Evolutionary conservation across 2,888 invertebrate genomes (phyloP).

Genomic region (Cheilosia soror): DNA sequence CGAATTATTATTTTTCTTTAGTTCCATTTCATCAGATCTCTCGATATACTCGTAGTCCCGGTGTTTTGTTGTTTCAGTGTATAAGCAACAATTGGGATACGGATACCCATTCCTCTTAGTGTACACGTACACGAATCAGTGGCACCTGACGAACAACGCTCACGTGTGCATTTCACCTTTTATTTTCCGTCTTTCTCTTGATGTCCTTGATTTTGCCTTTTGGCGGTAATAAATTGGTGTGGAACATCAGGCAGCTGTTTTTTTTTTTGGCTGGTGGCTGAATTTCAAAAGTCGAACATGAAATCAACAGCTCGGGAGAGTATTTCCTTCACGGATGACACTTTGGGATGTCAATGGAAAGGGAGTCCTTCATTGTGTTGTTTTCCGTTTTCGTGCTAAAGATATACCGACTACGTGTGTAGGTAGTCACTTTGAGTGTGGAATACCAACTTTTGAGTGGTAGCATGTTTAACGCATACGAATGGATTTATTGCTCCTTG

Average conservation of each 20-base stretch:
- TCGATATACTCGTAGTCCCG: not conserved
- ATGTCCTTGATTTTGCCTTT: constrained; percentile 62
- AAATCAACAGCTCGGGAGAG: constrained; percentile 58
- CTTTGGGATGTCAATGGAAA: constrained; percentile 14
- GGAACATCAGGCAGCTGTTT: constrained; percentile 33
- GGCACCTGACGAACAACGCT: constrained; percentile 56
- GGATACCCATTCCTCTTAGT: constrained; percentile 7
- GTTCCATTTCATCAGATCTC: constrained; percentile 22
- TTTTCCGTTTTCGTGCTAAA: constrained; percentile 36
- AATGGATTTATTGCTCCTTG: constrained; percentile 53
- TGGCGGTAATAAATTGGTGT: constrained; percentile 58
- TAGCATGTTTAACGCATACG: constrained; percentile 26
- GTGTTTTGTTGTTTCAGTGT: constrained; percentile 33
- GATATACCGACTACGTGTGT: constrained; percentile 9
- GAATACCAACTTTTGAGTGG: constrained; percentile 28
- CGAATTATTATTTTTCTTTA: constrained; percentile 56
- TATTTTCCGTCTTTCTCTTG: constrained; percentile 23
- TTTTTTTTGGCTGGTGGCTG: constrained; percentile 37
- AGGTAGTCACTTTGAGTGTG: constrained; percentile 34
- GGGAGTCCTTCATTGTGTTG: constrained; percentile 1
- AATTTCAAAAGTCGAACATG: constrained; percentile 60
- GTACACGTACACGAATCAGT: constrained; percentile 44
- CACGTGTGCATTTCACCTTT: constrained; percentile 56
- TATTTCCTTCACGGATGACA: constrained; percentile 36
- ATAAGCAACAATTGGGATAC: constrained; percentile 62